Evolutionary conservation across 2,888 invertebrate species (phyloP).

Genomic region (Drepanosiphum platanoidis): DNA sequence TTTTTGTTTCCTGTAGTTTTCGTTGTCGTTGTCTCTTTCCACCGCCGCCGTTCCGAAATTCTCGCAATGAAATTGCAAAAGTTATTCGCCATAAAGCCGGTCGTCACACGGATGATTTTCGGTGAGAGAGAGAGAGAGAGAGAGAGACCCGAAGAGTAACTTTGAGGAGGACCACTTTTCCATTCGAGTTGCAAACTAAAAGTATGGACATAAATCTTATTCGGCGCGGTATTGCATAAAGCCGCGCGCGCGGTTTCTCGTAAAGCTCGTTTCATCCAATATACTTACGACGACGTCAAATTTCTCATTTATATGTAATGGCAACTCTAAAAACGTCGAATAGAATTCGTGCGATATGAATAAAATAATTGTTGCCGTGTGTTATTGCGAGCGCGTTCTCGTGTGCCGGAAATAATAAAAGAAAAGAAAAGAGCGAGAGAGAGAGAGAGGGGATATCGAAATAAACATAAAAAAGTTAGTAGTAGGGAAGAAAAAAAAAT

Average conservation of each 20-base stretch:
- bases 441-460: too few species aligned
- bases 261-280: conserved; percentile 11
- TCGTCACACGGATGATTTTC: conserved; percentile 10
- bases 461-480: too few species aligned
- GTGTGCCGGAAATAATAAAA: not conserved
- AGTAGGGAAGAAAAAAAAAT: too few species aligned
- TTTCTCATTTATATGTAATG: not conserved
- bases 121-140: not conserved
- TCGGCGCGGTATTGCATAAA: conserved; percentile 23
- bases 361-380: not conserved
- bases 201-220: conserved; percentile 48
- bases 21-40: too few species aligned
- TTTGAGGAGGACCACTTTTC: conserved; percentile 2
- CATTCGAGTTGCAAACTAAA: conserved; percentile 21
- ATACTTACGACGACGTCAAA: not conserved
- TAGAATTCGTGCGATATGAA: not conserved
- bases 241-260: not conserved
- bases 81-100: not conserved
- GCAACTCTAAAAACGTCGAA: not conserved
- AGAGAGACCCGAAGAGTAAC: not conserved
- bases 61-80: not conserved
- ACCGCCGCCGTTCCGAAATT: too few species aligned
- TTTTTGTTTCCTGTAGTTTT: too few species aligned
- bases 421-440: not conserved
- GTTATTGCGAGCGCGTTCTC: not conserved